phyloP scores from a whole-genome alignment of 2,888 invertebrate species.

The Ferrisia virgata region DNA sequence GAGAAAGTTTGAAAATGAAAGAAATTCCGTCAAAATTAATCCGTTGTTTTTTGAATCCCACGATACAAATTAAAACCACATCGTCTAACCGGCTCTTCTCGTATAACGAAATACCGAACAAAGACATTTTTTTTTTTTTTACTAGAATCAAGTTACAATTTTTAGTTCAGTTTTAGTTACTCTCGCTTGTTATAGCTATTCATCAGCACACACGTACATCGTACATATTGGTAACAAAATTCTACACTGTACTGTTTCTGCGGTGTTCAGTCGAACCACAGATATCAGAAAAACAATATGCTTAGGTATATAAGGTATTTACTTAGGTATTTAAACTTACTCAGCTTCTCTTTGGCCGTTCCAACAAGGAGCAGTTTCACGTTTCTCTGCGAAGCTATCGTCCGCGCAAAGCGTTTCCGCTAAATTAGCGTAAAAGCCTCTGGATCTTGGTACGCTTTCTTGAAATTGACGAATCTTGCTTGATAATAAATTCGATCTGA shows the following conservation, averaged over 20 bases:
- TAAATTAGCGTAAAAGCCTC: constrained; percentile 78
- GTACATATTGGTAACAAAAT: too few relatives aligned
- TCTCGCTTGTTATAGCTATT: too few relatives aligned
- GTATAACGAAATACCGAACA: not conserved
- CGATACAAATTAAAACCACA: not conserved
- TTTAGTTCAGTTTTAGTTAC: not conserved
- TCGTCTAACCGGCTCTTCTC: not conserved
- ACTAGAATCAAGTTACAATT: not conserved
- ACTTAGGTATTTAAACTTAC: constrained; percentile 61
- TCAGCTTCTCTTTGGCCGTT: constrained; percentile 74
- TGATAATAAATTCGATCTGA: constrained; percentile 32
- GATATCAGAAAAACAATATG: not conserved
- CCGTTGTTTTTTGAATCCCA: not conserved
- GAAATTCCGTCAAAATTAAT: not conserved
- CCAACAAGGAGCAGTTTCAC: constrained; percentile 73
- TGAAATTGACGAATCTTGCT: constrained; percentile 14
- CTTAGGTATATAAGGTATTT: not conserved
- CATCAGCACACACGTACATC: too few relatives aligned
- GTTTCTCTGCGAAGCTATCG: constrained; percentile 64
- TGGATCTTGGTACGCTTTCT: constrained; percentile 51
- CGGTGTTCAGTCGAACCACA: too few relatives aligned
- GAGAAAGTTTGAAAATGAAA: not conserved
- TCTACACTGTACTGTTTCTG: too few relatives aligned
- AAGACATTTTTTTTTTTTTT: not conserved
- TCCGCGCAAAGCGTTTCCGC: constrained; percentile 78